A percentile compares a stretch with the other conserved stretches of the same genome.
These are phyloP conservation scores for Sarcoramphus papa DNA, from an alignment of 2,797 vertebrate genomes.

Conservation along the genomic window DNA sequence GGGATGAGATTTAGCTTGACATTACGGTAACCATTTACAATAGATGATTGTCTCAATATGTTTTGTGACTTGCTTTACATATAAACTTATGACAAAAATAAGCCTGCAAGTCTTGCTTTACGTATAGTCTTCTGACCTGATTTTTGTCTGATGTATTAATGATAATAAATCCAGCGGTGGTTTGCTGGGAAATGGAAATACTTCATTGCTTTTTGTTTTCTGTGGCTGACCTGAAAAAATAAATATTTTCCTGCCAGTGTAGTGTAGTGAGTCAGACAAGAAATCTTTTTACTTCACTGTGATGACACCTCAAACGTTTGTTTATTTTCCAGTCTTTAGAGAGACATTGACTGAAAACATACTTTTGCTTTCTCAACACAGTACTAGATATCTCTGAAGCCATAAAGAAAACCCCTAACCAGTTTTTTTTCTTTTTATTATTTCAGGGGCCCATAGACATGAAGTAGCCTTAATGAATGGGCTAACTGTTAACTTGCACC, in stretches of 20 bases:
- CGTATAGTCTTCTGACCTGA: not conserved
- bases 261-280: conserved; percentile 18
- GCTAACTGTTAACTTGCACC: conserved; percentile 92
- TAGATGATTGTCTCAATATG: not conserved
- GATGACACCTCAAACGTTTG: conserved; percentile 31
- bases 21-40: not conserved
- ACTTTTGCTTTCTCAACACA: not conserved
- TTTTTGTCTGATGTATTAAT: conserved; percentile 51
- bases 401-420: not conserved
- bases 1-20: conserved; percentile 14
- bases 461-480: conserved; percentile 95
- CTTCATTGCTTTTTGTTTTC: conserved; percentile 59
- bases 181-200: conserved; percentile 53
- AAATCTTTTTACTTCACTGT: conserved; percentile 27
- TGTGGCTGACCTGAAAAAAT: conserved; percentile 48
- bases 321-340: conserved; percentile 37
- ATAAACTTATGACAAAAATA: conserved; percentile 26
- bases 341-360: not conserved
- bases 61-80: conserved; percentile 22
- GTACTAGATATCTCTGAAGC: not conserved
- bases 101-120: not conserved
- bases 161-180: conserved; percentile 54
- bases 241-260: conserved; percentile 53
- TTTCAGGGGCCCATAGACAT: conserved; percentile 83
- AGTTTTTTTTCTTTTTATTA: not conserved